Percentiles rank a stretch among this genome's conserved stretches.
phyloP scores from a whole-genome alignment of 2,113 vertebrate species.

The Zosterops japonicus region DNA sequence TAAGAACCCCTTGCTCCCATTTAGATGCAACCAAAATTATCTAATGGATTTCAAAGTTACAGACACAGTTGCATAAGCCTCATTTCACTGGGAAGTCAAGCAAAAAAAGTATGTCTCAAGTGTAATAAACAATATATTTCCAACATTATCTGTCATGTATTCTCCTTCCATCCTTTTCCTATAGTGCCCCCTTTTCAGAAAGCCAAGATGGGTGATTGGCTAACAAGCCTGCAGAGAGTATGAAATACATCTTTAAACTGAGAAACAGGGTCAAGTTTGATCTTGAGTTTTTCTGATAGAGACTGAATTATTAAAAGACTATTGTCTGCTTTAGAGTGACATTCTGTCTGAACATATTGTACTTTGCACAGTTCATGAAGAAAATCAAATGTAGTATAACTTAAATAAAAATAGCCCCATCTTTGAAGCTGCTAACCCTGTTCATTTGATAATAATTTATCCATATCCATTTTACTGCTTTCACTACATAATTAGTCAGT shows the following conservation, averaged over 20 bases:
- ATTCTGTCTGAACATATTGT: conserved; percentile 62
- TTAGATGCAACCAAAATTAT: not conserved
- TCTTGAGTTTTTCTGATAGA: conserved; percentile 44
- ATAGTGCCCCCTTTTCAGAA: not conserved
- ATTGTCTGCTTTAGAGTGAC: conserved; percentile 56
- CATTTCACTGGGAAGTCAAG: not conserved
- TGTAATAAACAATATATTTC: not conserved
- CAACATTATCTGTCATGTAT: not conserved
- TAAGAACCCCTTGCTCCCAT: not conserved
- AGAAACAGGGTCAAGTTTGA: conserved; percentile 43
- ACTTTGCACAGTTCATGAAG: not conserved
- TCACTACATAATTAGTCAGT: not conserved
- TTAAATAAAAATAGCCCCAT: conserved; percentile 13
- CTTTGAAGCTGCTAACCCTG: not conserved
- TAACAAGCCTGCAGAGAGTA: not conserved
- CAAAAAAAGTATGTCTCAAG: not conserved
- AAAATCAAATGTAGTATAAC: not conserved
- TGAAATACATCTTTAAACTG: not conserved
- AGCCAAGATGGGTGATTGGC: not conserved
- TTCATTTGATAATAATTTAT: not conserved
- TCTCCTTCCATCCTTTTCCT: not conserved
- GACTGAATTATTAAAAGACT: conserved; percentile 52
- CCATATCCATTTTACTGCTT: not conserved
- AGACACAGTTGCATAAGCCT: not conserved
- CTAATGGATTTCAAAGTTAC: not conserved